Percentiles rank a stretch among this genome's conserved stretches.
These are phyloP conservation scores for Drosophila bunnanda DNA, from an alignment of 2,888 invertebrate genomes.

Conservation along the genomic window DNA sequence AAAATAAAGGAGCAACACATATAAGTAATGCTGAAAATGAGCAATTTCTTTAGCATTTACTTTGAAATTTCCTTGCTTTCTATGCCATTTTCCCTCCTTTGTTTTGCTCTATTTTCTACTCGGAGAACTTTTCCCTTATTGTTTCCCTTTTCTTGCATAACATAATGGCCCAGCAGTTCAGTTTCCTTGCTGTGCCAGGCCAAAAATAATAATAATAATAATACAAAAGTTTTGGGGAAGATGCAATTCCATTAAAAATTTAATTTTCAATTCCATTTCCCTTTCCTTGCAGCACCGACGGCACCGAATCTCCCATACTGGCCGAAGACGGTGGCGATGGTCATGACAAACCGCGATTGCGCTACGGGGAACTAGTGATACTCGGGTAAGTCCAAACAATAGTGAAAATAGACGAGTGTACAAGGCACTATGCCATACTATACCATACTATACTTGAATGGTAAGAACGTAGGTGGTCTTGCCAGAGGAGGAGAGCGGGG, in stretches of 20 bases:
- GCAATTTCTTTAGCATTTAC: slow-evolving; percentile 64
- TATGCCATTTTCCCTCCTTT: slow-evolving; percentile 39
- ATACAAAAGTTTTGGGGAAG: not conserved
- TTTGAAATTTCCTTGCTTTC: slow-evolving; percentile 55
- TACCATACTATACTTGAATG: not conserved
- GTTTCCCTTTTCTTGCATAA: slow-evolving; percentile 53
- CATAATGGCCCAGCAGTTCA: slow-evolving; percentile 28
- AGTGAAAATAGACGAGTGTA: not conserved
- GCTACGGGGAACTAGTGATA: slow-evolving; percentile 97
- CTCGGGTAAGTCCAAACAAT: slow-evolving; percentile 90
- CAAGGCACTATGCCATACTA: not conserved
- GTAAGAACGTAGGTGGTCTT: slow-evolving; percentile 2
- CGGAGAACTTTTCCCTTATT: slow-evolving; percentile 38
- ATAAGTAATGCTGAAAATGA: slow-evolving; percentile 54
- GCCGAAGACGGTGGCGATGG: slow-evolving; percentile 90
- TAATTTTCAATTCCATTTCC: slow-evolving; percentile 29
- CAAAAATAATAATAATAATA: slow-evolving; percentile 20
- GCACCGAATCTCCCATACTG: slow-evolving; percentile 90
- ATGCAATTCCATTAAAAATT: slow-evolving; percentile 23
- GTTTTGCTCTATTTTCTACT: slow-evolving; percentile 47
- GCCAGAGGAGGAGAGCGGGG: not conserved
- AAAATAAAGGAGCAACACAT: slow-evolving; percentile 15
- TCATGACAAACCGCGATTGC: slow-evolving; percentile 92
- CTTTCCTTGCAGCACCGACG: slow-evolving; percentile 86
- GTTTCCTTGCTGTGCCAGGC: not conserved